A percentile compares a stretch with the other conserved stretches of the same genome.
Evolutionary conservation across 2,797 vertebrate genomes (phyloP).

Genomic region (Scomberomorus guttatus): DNA sequence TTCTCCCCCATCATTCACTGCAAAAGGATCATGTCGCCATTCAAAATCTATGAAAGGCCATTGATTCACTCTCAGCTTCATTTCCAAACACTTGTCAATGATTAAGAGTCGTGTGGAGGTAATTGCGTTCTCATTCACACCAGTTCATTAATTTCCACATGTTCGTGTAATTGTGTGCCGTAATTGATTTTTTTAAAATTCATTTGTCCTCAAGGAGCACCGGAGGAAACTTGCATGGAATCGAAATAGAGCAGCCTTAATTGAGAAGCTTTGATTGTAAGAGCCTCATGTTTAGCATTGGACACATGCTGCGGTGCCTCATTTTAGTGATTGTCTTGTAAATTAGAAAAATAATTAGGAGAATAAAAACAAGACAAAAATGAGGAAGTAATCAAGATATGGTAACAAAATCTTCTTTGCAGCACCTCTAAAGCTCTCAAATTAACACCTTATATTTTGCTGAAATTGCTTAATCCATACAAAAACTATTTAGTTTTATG

Average conservation of each 20-base stretch:
- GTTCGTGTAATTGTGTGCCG: constrained; percentile 46
- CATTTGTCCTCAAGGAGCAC: constrained; percentile 39
- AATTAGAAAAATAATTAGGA: constrained; percentile 12
- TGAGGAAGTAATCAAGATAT: neutral
- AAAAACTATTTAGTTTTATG: too few relatives aligned
- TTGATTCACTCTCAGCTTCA: constrained; percentile 46
- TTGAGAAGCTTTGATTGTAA: constrained; percentile 21
- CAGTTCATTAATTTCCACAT: constrained; percentile 55
- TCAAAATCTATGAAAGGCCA: constrained; percentile 45
- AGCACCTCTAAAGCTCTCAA: neutral
- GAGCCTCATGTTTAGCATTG: neutral
- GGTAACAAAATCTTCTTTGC: neutral
- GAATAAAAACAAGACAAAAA: neutral
- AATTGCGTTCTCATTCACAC: constrained; percentile 49
- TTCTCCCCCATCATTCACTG: constrained; percentile 20
- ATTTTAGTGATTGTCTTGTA: constrained; percentile 14
- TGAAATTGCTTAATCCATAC: neutral
- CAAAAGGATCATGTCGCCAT: constrained; percentile 35
- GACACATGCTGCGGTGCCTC: constrained; percentile 7
- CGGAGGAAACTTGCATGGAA: constrained; percentile 29
- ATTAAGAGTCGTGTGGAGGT: constrained; percentile 42
- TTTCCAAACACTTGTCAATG: constrained; percentile 48
- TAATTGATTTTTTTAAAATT: constrained; percentile 54
- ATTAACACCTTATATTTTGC: too few relatives aligned
- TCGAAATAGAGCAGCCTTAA: constrained; percentile 37